Evolutionary conservation across 1,140 invertebrate species (phyloP).

Genomic region (Drosophila prosaltans): DNA sequence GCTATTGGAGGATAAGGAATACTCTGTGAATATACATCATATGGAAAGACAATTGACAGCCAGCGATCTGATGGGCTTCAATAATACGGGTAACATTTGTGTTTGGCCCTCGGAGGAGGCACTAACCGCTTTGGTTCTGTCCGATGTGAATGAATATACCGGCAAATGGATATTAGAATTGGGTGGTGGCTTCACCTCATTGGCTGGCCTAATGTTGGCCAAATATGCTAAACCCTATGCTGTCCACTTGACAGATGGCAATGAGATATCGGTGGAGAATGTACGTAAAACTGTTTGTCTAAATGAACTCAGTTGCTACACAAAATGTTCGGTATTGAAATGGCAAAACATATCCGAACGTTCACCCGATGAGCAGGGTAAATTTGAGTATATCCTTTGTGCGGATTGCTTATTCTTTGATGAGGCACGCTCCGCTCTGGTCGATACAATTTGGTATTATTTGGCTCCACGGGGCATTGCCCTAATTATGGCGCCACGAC

Average conservation of each 20-base stretch:
- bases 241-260: constrained; percentile 91
- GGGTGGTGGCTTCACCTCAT: constrained; percentile 93
- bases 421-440: constrained; percentile 88
- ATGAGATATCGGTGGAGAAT: constrained; percentile 90
- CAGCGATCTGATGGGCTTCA: constrained; percentile 91
- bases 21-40: constrained; percentile 85
- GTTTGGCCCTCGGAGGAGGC: constrained; percentile 96
- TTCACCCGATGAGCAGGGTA: constrained; percentile 51
- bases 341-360: constrained; percentile 82
- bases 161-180: constrained; percentile 89
- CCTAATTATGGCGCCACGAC: constrained; percentile 90
- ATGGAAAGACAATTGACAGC: constrained; percentile 87
- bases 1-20: constrained; percentile 81
- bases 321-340: constrained; percentile 84
- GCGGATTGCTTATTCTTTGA: constrained; percentile 94
- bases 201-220: constrained; percentile 90
- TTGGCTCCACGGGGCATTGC: constrained; percentile 87
- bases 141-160: constrained; percentile 87
- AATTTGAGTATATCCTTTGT: constrained; percentile 89
- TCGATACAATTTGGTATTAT: constrained; percentile 88
- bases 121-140: constrained; percentile 89
- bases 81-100: constrained; percentile 96
- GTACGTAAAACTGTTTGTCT: constrained; percentile 86
- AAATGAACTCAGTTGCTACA: constrained; percentile 85
- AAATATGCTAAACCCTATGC: constrained; percentile 86